Conservation (phyloP, 2,888 invertebrate genomes). For the Strigamia transsilvanica region DNA sequence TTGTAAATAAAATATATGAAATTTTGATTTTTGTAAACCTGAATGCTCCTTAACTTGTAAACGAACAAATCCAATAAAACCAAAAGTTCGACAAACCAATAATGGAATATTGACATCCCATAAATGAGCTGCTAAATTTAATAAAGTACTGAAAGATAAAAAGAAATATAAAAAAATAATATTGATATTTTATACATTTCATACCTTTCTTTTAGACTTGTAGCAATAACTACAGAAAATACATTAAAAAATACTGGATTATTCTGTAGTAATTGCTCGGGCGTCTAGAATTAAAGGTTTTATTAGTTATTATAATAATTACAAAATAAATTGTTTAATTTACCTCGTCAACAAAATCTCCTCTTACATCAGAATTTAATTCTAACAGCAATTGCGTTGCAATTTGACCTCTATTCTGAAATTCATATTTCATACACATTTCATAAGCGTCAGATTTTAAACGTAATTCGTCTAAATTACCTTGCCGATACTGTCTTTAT, state of each 20-base stretch:
- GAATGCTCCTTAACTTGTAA: constrained; percentile 73
- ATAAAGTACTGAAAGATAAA: constrained; percentile 69
- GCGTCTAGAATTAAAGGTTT: constrained; percentile 66
- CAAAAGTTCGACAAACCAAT: constrained; percentile 85
- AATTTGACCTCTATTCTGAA: constrained; percentile 78
- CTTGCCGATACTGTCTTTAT: constrained; percentile 79
- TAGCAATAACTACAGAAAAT: constrained; percentile 87
- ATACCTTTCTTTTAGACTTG: constrained; percentile 75
- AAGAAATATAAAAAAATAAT: constrained; percentile 1
- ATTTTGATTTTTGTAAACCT: constrained; percentile 59
- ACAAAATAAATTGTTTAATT: neutral
- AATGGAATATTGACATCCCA: constrained; percentile 89
- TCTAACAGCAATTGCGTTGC: constrained; percentile 84
- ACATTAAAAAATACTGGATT: constrained; percentile 87
- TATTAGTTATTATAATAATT: neutral
- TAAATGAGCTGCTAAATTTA: constrained; percentile 77
- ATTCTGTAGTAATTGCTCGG: constrained; percentile 82
- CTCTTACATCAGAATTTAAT: constrained; percentile 90
- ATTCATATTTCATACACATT: constrained; percentile 39
- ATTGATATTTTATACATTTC: neutral
- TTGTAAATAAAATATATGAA: neutral
- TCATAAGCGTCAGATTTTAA: neutral
- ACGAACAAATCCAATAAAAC: constrained; percentile 89
- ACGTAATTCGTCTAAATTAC: constrained; percentile 58
- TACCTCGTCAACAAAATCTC: constrained; percentile 87